Evolutionary conservation across 2,797 vertebrate species (phyloP), one percentile per base, ranked within the genome.

Genomic region (Coregonus suidteri): DNA sequence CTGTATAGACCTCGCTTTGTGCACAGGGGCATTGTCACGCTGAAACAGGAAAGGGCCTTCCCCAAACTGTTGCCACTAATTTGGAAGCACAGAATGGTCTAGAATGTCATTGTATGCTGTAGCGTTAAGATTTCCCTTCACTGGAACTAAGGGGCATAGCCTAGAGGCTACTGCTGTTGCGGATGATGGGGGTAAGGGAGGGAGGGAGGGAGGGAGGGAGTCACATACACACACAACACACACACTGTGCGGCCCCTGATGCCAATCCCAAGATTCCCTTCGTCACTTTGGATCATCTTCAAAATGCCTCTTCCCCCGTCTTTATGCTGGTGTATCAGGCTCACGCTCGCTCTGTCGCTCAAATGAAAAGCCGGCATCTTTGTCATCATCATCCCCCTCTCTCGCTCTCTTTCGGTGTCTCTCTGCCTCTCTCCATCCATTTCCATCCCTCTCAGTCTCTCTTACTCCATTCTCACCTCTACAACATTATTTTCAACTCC

Each of bases 231-330:
- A 68, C 67, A 71, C 20, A 66, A 47, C 47, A 74, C 59, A 68
- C 62, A 70, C 59, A 73, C 30, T 51, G 47, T 25, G 47, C 47
- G 13, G 3, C 70, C 41, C 18, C 70, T 30, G 70, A 66, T 31
- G 6, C 65, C 72, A 66, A 65, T 77, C 59, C 62, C 51, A 54
- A 53, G 16, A 78, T 53, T 51, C 78, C 79, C 75, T 73, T 78
- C 77, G 81, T 91, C 88, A 80, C 81, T 88, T 72, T 89, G 88
- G 86, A 91, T 89, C 81, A 88, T 80, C 87, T 85, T 91, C 89
- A 91, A 88, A 90, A 89, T 76, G 80, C 78, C 7, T 76, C 82
- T 77, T 74, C 83, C 80, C 81, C 76, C 82, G 52, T 67, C 77
- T 65, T 34, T 65, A 41, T 16, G 37, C 65, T 35, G 7, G 75